Evolutionary conservation across 2,888 invertebrate genomes (phyloP), one percentile per base, ranked within the genome.

Genomic region (Xylota segnis): DNA sequence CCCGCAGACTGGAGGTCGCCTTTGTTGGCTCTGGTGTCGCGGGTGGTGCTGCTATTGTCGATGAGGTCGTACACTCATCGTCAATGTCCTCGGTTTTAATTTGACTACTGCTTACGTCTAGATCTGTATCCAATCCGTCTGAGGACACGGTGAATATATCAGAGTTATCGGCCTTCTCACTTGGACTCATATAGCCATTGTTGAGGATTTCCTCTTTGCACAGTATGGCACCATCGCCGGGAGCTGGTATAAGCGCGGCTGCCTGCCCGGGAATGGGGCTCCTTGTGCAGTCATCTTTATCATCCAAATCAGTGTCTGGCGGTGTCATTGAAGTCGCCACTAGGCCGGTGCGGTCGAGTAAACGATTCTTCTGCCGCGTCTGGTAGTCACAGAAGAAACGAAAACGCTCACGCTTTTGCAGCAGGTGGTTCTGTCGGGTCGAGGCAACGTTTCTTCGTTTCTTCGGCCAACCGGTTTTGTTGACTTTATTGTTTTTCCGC

Each of bases 381-480:
- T 89, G 88, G 18, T 86, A 76, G 43, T 86, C 86, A 29, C 76
- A 72, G 45, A 77, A 72, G 43, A 77, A 72, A 23, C 81, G 82
- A 43, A 76, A 86, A 2, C 77, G 82, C 23, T 82, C 86, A 3
- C 40, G 72, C 7, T 79, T 78, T 58, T 90, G 89, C 12, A 89
- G 88, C 10, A 83, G 81, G 52, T 83, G 82, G 23, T 68, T 83
- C 37, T 87, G 87, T 0, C 89, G 88, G 23, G 88, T 88, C 12
- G 88, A 74, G 4, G 88, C 32, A 45, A 89, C 83, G 78, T 90
- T 89, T 70, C 90, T 87, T 18, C 90, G 89, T 0, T 88, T 94
- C 93, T 90, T 93, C 93, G 97, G 97, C 97, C 97, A 97, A 7
- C 97, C 97, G 0, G 97, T 97, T 83, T 95, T 93, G 91, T 97